phyloP scores from a whole-genome alignment of 2,888 invertebrate species.

The Acrobasis suavella region DNA sequence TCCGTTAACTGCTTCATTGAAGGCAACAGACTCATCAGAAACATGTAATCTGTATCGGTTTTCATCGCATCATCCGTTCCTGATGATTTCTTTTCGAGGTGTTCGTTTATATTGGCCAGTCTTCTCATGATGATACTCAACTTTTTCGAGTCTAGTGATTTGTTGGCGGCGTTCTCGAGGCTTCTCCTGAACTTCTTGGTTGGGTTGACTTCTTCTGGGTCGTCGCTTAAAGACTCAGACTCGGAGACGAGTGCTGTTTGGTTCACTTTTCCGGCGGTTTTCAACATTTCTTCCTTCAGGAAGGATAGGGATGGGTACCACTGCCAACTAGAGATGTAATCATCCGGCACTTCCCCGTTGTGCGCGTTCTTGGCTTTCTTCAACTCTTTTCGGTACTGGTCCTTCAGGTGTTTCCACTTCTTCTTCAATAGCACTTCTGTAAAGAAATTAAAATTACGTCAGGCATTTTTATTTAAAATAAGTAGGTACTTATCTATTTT shows the following conservation, averaged over 20 bases:
- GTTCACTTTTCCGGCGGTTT: slow-evolving; percentile 6
- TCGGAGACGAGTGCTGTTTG: slow-evolving; percentile 26
- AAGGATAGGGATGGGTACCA: slow-evolving; percentile 38
- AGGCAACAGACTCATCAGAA: slow-evolving; percentile 41
- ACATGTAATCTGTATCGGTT: slow-evolving; percentile 42
- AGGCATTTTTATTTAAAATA: neutral
- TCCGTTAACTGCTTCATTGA: slow-evolving; percentile 38
- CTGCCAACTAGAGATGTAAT: slow-evolving; percentile 34
- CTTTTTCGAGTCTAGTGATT: slow-evolving; percentile 20
- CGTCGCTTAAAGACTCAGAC: slow-evolving; percentile 25
- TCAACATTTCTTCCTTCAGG: slow-evolving; percentile 33
- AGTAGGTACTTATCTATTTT: too few species aligned
- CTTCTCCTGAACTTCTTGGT: slow-evolving; percentile 12
- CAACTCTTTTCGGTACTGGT: slow-evolving; percentile 44
- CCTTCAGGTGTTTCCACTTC: slow-evolving; percentile 45
- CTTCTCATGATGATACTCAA: slow-evolving; percentile 29
- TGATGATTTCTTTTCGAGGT: slow-evolving; percentile 19
- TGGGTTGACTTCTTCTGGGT: slow-evolving; percentile 20
- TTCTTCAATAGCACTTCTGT: slow-evolving; percentile 38
- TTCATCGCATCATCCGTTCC: slow-evolving; percentile 24
- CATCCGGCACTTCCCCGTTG: slow-evolving; percentile 23
- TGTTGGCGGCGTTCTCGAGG: slow-evolving; percentile 8
- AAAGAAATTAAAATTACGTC: slow-evolving; percentile 13
- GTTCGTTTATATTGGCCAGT: slow-evolving; percentile 29
- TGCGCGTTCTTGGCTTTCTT: slow-evolving; percentile 32